A percentile compares a stretch with the other conserved stretches of the same genome.
phyloP scores from a whole-genome alignment of 2,113 vertebrate genomes.

The Corythoichthys haematopterus region DNA sequence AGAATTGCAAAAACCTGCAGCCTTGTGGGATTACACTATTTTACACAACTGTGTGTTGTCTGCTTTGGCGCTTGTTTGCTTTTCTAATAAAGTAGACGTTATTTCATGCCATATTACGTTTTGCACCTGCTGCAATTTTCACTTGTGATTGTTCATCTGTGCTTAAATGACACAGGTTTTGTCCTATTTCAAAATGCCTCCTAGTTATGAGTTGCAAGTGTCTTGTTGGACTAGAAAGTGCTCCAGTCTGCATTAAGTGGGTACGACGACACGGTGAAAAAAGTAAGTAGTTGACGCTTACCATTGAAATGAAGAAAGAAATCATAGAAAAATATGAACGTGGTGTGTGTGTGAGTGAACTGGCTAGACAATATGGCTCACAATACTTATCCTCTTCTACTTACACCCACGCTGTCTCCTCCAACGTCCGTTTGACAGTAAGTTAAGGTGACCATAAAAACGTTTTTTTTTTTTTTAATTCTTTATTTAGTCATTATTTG shows the following conservation, averaged over 20 bases:
- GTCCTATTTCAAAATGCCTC: conserved; percentile 1
- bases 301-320: no score
- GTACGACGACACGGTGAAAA: no score
- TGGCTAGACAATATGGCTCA: no score
- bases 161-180: neutral
- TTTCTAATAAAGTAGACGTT: neutral
- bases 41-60: neutral
- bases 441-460: no score
- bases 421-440: no score
- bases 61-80: neutral
- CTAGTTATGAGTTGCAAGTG: neutral
- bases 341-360: no score
- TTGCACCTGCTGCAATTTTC: neutral
- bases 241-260: neutral
- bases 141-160: neutral
- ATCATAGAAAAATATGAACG: no score
- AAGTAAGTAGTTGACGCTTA: no score
- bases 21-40: neutral
- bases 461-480: no score
- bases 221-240: neutral
- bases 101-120: neutral
- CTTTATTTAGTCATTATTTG: no score
- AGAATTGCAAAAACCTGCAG: neutral
- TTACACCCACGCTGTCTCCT: no score
- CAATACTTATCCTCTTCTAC: no score